These are phyloP conservation scores for Chionodraco myersi DNA, from an alignment of 2,113 vertebrate genomes.

Conservation along the genomic window DNA sequence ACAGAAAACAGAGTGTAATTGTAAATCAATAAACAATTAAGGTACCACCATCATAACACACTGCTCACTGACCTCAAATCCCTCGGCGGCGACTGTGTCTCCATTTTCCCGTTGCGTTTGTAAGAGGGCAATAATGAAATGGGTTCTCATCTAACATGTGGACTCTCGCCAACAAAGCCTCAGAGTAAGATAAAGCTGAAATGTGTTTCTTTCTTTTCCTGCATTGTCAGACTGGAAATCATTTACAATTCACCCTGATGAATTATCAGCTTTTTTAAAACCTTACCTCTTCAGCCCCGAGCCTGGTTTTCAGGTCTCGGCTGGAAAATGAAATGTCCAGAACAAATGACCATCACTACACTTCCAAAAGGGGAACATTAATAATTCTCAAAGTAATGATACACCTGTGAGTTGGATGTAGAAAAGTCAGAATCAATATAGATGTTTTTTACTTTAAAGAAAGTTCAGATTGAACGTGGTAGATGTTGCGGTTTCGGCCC, in stretches of 20 bases:
- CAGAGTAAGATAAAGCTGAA: background rate
- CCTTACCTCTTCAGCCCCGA: background rate
- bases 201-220: slow-evolving; percentile 1
- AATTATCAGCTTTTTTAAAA: background rate
- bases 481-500: too few relatives aligned
- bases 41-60: slow-evolving; percentile 62
- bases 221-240: background rate
- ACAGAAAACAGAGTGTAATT: slow-evolving; percentile 68
- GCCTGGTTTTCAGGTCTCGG: too few relatives aligned
- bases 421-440: too few relatives aligned
- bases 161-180: slow-evolving; percentile 24
- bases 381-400: too few relatives aligned
- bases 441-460: too few relatives aligned
- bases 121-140: slow-evolving; percentile 31
- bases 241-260: too few relatives aligned
- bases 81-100: slow-evolving; percentile 49
- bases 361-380: too few relatives aligned
- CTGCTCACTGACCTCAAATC: slow-evolving; percentile 71
- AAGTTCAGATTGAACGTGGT: too few relatives aligned
- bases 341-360: too few relatives aligned
- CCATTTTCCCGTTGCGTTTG: slow-evolving; percentile 52
- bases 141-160: slow-evolving; percentile 18
- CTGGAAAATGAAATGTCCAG: too few relatives aligned
- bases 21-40: slow-evolving; percentile 80
- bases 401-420: too few relatives aligned